These are phyloP conservation scores for Erythrolamprus reginae DNA, from an alignment of 2,113 vertebrate genomes.

Conservation along the genomic window DNA sequence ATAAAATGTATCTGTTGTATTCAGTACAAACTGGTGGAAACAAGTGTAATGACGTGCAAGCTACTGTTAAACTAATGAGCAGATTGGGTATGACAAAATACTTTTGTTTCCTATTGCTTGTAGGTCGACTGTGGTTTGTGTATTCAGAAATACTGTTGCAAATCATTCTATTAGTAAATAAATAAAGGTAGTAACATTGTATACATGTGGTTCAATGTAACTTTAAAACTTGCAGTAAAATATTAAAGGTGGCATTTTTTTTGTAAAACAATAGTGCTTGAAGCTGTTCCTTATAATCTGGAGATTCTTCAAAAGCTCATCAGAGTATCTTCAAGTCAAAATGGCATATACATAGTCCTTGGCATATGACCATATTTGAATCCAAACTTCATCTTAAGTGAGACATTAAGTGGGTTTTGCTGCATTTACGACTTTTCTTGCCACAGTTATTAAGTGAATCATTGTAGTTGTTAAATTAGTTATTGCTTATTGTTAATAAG, in stretches of 20 bases:
- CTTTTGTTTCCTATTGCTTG: neutral
- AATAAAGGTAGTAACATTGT: neutral
- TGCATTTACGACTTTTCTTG: neutral
- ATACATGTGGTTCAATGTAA: neutral
- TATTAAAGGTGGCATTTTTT: neutral
- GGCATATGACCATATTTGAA: neutral
- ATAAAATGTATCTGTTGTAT: neutral
- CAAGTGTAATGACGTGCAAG: neutral
- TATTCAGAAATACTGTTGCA: neutral
- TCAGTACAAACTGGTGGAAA: neutral
- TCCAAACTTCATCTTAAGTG: neutral
- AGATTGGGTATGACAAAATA: neutral
- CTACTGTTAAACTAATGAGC: neutral
- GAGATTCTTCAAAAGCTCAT: neutral
- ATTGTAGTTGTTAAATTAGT: neutral
- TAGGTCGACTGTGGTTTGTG: neutral
- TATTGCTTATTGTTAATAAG: neutral
- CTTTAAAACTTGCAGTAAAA: neutral
- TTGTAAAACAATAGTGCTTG: neutral
- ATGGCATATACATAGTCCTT: neutral
- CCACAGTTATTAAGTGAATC: neutral
- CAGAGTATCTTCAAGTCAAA: neutral
- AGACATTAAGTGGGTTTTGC: neutral
- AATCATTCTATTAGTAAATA: neutral
- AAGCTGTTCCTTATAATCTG: neutral